Conservation (phyloP, 2,888 invertebrate genomes). For the Myopa tessellatipennis region DNA sequence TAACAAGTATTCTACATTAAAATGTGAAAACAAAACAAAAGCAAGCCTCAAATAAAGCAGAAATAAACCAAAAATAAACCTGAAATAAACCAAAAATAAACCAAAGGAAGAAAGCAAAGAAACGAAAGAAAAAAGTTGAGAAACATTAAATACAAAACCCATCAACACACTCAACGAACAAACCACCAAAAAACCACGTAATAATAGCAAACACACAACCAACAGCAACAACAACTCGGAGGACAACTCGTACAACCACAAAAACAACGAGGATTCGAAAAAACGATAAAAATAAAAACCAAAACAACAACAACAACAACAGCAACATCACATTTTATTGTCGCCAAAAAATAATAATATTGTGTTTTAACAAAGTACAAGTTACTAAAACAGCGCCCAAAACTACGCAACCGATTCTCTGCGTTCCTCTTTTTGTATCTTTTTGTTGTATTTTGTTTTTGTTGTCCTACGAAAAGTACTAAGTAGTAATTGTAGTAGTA, state of each 20-base stretch:
- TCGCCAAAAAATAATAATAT: background rate
- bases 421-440: background rate
- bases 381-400: background rate
- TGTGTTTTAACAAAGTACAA: background rate
- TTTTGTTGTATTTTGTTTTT: background rate
- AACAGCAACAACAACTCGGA: background rate
- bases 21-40: background rate
- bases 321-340: background rate
- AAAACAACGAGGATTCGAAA: background rate
- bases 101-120: background rate
- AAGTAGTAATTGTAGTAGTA: conserved; percentile 5
- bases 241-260: background rate
- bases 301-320: background rate
- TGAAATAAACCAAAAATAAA: background rate
- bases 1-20: conserved; percentile 32
- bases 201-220: background rate
- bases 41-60: background rate
- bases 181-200: background rate
- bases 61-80: background rate
- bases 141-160: background rate
- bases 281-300: background rate
- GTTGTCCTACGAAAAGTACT: background rate
- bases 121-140: too few relatives aligned
- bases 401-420: background rate
- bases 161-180: too few relatives aligned